A percentile compares a stretch with the other conserved stretches of the same genome.
phyloP scores from a whole-genome alignment of 1,140 invertebrate genomes.

The Epicauta chinensis region DNA sequence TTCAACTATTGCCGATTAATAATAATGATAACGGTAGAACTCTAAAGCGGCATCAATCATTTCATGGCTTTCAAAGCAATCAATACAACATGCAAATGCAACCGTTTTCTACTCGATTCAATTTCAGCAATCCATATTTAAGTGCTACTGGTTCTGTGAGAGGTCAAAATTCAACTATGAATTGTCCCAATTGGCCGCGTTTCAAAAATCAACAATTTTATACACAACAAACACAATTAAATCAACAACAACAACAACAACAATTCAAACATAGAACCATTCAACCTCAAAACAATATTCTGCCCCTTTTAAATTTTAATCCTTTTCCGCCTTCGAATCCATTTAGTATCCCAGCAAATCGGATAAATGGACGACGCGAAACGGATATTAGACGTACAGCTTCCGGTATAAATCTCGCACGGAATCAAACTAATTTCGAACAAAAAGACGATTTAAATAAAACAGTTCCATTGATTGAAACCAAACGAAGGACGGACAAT shows the following conservation, averaged over 20 bases:
- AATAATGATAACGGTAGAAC: not conserved
- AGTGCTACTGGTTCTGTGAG: not conserved
- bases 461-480: not conserved
- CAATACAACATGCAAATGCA: not conserved
- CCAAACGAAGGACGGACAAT: not conserved
- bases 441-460: not conserved
- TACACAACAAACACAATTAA: not conserved
- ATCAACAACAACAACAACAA: not conserved
- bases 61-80: slow-evolving; percentile 36
- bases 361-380: slow-evolving; percentile 29
- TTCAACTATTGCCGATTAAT: no score
- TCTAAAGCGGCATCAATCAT: slow-evolving; percentile 38
- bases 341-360: slow-evolving; percentile 13
- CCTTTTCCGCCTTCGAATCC: slow-evolving; percentile 4
- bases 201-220: not conserved
- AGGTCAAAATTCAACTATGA: not conserved
- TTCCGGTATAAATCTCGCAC: slow-evolving; percentile 26
- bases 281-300: slow-evolving; percentile 7
- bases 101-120: not conserved
- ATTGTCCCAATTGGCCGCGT: slow-evolving; percentile 1
- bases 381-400: slow-evolving; percentile 24
- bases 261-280: not conserved
- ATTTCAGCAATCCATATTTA: slow-evolving; percentile 14
- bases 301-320: slow-evolving; percentile 15
- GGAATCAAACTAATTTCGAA: not conserved